These are phyloP conservation scores for Pipra filicauda DNA, from an alignment of 2,113 vertebrate species.

Conservation along the genomic window DNA sequence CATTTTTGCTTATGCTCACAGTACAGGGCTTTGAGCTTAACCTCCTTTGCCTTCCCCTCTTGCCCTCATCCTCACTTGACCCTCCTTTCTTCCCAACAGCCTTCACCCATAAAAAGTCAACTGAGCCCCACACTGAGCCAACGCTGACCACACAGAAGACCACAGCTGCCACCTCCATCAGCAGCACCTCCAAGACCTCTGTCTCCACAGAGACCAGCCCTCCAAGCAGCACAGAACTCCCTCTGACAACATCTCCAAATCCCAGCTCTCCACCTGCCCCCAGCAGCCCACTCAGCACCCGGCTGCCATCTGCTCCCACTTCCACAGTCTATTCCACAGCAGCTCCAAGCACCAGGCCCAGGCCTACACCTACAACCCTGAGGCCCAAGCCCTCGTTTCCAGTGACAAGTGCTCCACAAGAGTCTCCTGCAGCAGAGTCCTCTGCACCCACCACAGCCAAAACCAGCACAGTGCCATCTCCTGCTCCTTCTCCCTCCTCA, in stretches of 20 bases:
- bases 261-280: background rate
- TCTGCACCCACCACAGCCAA: too few relatives aligned
- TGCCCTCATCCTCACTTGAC: background rate
- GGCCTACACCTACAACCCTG: background rate
- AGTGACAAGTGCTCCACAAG: rapidly evolving
- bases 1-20: too few relatives aligned
- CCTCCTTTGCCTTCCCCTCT: too few relatives aligned
- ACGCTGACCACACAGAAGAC: background rate
- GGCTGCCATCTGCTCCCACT: background rate
- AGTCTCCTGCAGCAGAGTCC: background rate
- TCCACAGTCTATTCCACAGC: background rate
- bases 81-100: background rate
- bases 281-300: background rate
- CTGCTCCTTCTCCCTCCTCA: too few relatives aligned
- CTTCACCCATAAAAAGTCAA: rapidly evolving
- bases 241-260: background rate
- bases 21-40: too few relatives aligned
- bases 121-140: background rate
- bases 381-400: background rate
- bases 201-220: background rate
- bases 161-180: background rate
- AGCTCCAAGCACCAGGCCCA: background rate
- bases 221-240: background rate
- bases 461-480: too few relatives aligned
- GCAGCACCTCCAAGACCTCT: background rate